Conservation (phyloP, 2,888 invertebrate genomes). For the Volucella inanis region DNA sequence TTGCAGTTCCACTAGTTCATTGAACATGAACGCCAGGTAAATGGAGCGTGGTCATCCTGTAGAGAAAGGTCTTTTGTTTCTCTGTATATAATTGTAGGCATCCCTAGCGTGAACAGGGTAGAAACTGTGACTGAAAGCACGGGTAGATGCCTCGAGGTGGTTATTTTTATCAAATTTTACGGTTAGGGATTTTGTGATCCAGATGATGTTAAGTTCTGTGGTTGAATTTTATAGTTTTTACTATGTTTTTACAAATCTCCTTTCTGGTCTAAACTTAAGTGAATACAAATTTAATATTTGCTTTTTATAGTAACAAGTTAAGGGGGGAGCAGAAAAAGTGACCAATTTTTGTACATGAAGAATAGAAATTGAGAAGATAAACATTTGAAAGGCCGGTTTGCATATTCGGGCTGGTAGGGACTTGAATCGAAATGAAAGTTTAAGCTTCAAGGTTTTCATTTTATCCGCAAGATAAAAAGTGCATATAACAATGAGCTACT, state of each 20-base stretch:
- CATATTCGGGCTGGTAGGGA: too few species aligned
- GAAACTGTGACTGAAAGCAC: neutral
- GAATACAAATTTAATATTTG: conserved; percentile 67
- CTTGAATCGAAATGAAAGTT: too few species aligned
- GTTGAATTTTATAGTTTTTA: conserved; percentile 56
- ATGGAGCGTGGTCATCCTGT: conserved; percentile 61
- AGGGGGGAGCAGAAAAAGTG: neutral
- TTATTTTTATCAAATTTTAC: conserved; percentile 71
- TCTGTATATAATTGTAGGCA: neutral
- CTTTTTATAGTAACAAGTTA: conserved; percentile 16
- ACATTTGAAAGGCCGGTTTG: neutral
- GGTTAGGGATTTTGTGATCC: conserved; percentile 67
- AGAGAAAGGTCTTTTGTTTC: conserved; percentile 41
- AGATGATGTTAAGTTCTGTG: conserved; percentile 58
- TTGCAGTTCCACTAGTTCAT: conserved; percentile 55
- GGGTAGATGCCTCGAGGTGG: conserved; percentile 17
- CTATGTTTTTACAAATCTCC: conserved; percentile 1
- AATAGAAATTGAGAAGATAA: neutral
- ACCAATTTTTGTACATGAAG: neutral
- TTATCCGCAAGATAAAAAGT: too few species aligned
- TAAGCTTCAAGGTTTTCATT: too few species aligned
- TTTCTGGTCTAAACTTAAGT: conserved; percentile 28
- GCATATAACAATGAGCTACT: too few species aligned
- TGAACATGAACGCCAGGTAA: conserved; percentile 64
- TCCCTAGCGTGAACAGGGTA: conserved; percentile 15